Conservation (phyloP, 2,113 vertebrate genomes). For the Carettochelys insculpta region DNA sequence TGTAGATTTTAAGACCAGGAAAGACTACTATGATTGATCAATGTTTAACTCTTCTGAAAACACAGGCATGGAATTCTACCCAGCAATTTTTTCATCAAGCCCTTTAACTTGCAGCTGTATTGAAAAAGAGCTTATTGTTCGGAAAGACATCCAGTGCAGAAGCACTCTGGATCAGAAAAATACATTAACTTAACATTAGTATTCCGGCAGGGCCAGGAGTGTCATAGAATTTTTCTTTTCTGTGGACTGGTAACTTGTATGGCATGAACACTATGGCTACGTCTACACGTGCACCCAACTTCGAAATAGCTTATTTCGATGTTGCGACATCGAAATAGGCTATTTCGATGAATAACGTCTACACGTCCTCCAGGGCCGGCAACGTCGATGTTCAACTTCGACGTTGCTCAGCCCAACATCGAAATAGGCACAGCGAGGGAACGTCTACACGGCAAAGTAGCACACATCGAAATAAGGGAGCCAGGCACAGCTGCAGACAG, state of each 20-base stretch:
- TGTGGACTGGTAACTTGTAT: slow-evolving; percentile 32
- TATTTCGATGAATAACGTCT: too few species aligned
- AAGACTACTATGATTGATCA: background rate
- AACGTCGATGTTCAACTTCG: too few species aligned
- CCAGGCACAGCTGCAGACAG: too few species aligned
- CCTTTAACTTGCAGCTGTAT: background rate
- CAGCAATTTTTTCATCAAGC: background rate
- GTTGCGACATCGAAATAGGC: too few species aligned
- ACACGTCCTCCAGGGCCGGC: too few species aligned
- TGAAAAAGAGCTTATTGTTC: background rate
- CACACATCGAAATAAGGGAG: too few species aligned
- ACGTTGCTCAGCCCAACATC: too few species aligned
- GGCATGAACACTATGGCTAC: slow-evolving; percentile 5
- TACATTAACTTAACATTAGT: background rate
- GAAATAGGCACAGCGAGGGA: too few species aligned
- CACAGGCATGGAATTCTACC: background rate
- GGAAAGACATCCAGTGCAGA: background rate
- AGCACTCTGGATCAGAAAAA: background rate
- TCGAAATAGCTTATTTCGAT: too few species aligned
- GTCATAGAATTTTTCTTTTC: background rate
- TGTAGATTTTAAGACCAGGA: background rate
- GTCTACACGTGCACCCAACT: too few species aligned
- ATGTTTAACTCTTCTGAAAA: background rate
- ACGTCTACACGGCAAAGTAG: too few species aligned
- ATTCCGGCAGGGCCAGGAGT: background rate